phyloP scores from a whole-genome alignment of 1,140 invertebrate species.

The Ostrea denselamellosa region DNA sequence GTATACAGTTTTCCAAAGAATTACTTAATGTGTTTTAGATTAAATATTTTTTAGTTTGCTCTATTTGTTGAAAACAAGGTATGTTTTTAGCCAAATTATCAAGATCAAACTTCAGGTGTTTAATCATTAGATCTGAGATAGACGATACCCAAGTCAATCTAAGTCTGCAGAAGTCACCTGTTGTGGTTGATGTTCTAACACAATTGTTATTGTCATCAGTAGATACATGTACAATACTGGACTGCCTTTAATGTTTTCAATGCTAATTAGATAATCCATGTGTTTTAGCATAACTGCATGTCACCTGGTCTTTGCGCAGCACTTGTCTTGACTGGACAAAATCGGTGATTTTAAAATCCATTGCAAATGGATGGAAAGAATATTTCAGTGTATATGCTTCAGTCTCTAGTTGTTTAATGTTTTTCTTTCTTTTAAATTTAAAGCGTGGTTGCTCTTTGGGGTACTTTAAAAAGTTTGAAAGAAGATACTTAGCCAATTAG shows the following conservation, averaged over 20 bases:
- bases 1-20: background rate
- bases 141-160: background rate
- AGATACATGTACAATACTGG: background rate
- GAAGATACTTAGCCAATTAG: constrained; percentile 3
- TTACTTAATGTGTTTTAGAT: background rate
- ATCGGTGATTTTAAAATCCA: too few relatives aligned
- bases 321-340: too few relatives aligned
- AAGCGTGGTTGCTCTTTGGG: background rate
- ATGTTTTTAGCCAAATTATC: background rate
- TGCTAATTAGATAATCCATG: background rate
- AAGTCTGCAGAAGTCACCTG: background rate
- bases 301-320: too few relatives aligned
- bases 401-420: too few relatives aligned
- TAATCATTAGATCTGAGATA: background rate
- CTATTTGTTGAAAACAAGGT: constrained; percentile 29
- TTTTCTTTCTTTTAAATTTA: background rate
- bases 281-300: too few relatives aligned
- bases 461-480: background rate
- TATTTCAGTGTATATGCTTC: too few relatives aligned
- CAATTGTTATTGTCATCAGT: background rate
- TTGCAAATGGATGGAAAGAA: too few relatives aligned
- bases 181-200: background rate
- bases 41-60: background rate
- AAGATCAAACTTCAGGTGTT: constrained; percentile 14
- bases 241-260: constrained; percentile 7